These are phyloP conservation scores for Monopis laevigella DNA, from an alignment of 2,888 invertebrate species.

Conservation along the genomic window DNA sequence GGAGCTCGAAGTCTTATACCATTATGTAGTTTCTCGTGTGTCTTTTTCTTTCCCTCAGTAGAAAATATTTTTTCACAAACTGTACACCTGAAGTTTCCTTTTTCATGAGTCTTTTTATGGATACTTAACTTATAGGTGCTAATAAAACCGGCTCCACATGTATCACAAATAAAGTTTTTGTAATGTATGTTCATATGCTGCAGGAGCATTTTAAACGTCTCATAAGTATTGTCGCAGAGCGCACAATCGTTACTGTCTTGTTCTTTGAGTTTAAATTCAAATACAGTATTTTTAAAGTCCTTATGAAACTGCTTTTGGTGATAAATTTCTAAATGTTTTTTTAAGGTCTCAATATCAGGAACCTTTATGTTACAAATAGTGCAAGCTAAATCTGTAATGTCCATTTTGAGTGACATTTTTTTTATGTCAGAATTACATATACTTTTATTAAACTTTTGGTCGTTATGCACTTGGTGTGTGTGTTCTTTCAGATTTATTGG, in stretches of 20 bases:
- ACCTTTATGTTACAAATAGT: conserved; percentile 31
- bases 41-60: conserved; percentile 31
- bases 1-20: conserved; percentile 41
- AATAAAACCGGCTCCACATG: conserved; percentile 53
- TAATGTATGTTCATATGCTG: conserved; percentile 55
- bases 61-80: conserved; percentile 32
- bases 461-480: neutral
- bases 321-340: conserved; percentile 33
- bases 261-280: conserved; percentile 45
- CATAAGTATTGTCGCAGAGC: conserved; percentile 42
- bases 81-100: conserved; percentile 30
- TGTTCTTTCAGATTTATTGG: conserved; percentile 32
- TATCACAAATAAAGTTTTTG: conserved; percentile 53
- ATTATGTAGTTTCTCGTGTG: conserved; percentile 49
- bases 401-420: conserved; percentile 29
- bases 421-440: conserved; percentile 2
- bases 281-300: conserved; percentile 46
- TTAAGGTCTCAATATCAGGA: conserved; percentile 28
- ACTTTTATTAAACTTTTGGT: too few relatives aligned
- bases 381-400: conserved; percentile 33
- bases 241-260: conserved; percentile 44
- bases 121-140: conserved; percentile 30
- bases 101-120: conserved; percentile 38
- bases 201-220: conserved; percentile 52
- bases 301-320: conserved; percentile 32